A percentile compares a stretch with the other conserved stretches of the same genome.
Evolutionary conservation across 2,113 vertebrate species (phyloP).

Genomic region (Chaetops frenatus): DNA sequence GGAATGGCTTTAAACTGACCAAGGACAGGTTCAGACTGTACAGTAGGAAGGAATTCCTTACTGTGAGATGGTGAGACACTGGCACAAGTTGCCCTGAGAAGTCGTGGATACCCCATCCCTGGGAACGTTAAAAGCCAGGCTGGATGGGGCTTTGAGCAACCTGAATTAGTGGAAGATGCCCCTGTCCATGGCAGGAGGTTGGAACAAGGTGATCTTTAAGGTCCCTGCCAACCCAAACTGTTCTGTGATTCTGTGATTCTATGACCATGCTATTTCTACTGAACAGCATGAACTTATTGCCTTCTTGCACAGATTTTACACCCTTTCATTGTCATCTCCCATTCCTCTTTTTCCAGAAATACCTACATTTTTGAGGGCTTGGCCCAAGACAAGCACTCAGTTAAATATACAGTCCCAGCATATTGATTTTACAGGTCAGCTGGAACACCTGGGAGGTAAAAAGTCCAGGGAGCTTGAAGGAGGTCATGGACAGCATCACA

Average conservation of each 20-base stretch:
- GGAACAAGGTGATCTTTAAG: not conserved
- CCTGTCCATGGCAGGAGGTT: not conserved
- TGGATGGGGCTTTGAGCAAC: not conserved
- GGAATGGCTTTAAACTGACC: not conserved
- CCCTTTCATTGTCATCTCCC: not conserved
- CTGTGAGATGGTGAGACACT: not conserved
- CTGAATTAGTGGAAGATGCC: not conserved
- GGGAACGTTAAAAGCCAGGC: not conserved
- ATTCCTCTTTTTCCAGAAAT: not conserved
- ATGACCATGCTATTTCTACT: not conserved
- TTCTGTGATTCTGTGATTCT: not conserved
- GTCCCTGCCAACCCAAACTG: not conserved
- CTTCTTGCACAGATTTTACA: not conserved
- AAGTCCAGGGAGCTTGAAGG: constrained; percentile 16
- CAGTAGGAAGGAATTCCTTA: not conserved
- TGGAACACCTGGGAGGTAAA: constrained; percentile 33
- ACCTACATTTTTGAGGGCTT: not conserved
- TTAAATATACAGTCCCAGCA: not conserved
- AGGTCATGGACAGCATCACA: constrained; percentile 16
- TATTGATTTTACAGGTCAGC: constrained; percentile 43
- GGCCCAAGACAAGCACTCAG: not conserved
- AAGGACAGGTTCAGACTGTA: not conserved
- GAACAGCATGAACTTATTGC: not conserved
- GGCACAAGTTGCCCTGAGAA: not conserved
- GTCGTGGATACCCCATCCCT: too few species aligned